A percentile compares a stretch with the other conserved stretches of the same genome.
These are phyloP conservation scores for Choristoneura fumiferana DNA, from an alignment of 1,140 invertebrate genomes.

Conservation along the genomic window DNA sequence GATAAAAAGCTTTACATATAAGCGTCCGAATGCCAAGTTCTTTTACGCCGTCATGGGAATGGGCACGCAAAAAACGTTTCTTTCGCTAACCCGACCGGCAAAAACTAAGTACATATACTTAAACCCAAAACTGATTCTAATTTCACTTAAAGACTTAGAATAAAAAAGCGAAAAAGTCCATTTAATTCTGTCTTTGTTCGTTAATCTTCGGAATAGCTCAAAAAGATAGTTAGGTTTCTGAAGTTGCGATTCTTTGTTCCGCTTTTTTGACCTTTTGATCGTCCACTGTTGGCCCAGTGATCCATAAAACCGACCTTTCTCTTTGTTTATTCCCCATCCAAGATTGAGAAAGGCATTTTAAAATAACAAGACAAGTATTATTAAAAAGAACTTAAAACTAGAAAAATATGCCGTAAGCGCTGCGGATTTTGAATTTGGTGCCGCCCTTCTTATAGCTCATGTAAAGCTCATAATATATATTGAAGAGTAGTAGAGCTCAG, in stretches of 20 bases:
- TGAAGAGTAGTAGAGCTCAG: too few relatives aligned
- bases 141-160: neutral
- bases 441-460: neutral
- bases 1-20: too few relatives aligned
- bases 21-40: too few relatives aligned
- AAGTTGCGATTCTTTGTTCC: neutral
- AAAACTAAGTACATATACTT: neutral
- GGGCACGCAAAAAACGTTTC: neutral
- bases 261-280: neutral
- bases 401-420: too few relatives aligned
- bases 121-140: neutral
- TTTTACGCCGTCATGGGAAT: neutral
- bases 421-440: neutral
- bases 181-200: neutral
- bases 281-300: neutral
- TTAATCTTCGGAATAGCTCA: neutral
- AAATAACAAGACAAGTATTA: too few relatives aligned
- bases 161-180: neutral
- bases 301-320: neutral
- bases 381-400: too few relatives aligned
- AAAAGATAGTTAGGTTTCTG: too few relatives aligned
- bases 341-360: too few relatives aligned
- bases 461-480: neutral
- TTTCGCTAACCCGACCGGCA: neutral
- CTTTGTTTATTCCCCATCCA: neutral